Evolutionary conservation across 2,113 vertebrate genomes (phyloP), one percentile per base, ranked within the genome.

Genomic region (Mesitornis unicolor): DNA sequence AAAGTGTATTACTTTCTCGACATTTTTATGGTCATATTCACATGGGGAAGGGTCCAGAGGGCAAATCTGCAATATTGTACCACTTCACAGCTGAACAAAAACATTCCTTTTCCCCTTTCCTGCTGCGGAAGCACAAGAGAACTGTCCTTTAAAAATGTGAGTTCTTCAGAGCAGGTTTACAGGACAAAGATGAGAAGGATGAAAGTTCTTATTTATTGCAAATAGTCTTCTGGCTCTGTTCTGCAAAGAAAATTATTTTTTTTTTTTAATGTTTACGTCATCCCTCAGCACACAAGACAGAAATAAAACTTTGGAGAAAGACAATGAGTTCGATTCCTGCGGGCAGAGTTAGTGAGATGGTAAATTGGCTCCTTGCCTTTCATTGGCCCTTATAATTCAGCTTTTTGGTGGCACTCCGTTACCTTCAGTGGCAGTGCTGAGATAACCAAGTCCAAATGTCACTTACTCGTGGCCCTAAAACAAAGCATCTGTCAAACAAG

Each of bases 361-460:
- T 31, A 26, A 35, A 17, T 4, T 6, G 16, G 21, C 9, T 54
- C 31, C 22, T 21, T 7, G 13, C 19, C 35, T 31, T 76, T 15
- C 48, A 7, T 24, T 18, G 33, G 28, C 24, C 36, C 50, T 36
- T 53, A 10, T 25, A 16, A 57, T 60, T n/a, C 5, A 18, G 47
- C 54, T 56, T 50, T 48, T 33, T 71, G 16, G 70, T 3, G 14
- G 36, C 83, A 6, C 13, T 15, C 20, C 1, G n/a, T 7, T 8
- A 15, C 5, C 40, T 45, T 13, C 60, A 38, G 6, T 2, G 3
- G 7, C 4, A 16, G n/a, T 1, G 2, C 22, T 9, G n/a, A n/a
- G n/a, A n/a, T n/a, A n/a, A n/a, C n/a, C n/a, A n/a, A n/a, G n/a
- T 63, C 73, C 60, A 51, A 51, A 40, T 3, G 29, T 12, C 54